Evolutionary conservation across 2,888 invertebrate genomes (phyloP).

Genomic region (Ophion ellenae): DNA sequence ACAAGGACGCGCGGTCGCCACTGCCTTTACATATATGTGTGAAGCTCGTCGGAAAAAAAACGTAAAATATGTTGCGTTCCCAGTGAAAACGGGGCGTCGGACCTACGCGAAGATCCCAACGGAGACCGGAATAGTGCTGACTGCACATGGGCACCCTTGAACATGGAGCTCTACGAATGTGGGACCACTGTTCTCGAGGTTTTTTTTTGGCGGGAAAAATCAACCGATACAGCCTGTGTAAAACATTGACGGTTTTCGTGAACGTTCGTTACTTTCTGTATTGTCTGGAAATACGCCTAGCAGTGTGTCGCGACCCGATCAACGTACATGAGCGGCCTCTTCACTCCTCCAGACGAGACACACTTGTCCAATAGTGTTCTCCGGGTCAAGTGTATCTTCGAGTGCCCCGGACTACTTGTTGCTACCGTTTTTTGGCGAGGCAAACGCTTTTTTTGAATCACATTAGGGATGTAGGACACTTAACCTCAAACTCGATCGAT

Average conservation of each 20-base stretch:
- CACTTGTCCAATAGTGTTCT: conserved; percentile 39
- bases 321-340: conserved; percentile 29
- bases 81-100: conserved; percentile 38
- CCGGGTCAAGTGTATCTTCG: conserved; percentile 17
- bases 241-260: conserved; percentile 34
- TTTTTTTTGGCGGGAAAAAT: conserved; percentile 67
- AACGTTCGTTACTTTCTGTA: conserved; percentile 27
- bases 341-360: conserved; percentile 34
- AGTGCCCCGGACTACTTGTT: conserved; percentile 47
- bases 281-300: conserved; percentile 19
- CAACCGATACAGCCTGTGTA: conserved; percentile 33
- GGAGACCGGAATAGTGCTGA: conserved; percentile 6
- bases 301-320: conserved; percentile 23
- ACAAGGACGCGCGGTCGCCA: conserved; percentile 12
- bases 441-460: conserved; percentile 8
- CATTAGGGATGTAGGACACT: neutral
- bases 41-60: conserved; percentile 20
- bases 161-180: conserved; percentile 38
- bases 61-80: conserved; percentile 7
- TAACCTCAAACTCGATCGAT: conserved; percentile 34
- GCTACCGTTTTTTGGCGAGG: conserved; percentile 10
- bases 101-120: conserved; percentile 30
- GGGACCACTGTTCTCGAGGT: neutral
- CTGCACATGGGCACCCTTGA: conserved; percentile 19
- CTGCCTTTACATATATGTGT: conserved; percentile 2